Conservation (phyloP, 1,140 invertebrate species). For the Pectinophora gossypiella region DNA sequence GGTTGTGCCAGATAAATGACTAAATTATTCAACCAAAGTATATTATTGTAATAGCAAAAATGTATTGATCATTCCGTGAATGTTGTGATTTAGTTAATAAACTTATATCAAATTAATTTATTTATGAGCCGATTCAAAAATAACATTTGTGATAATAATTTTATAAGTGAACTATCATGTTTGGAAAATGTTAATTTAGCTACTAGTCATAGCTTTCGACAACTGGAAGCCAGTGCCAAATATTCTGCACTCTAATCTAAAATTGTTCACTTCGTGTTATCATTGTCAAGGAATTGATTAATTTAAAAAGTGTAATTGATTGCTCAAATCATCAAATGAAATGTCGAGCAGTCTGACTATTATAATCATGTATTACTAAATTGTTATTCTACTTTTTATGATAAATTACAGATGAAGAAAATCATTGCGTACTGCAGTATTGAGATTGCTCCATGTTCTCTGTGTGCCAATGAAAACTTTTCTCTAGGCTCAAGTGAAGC, state of each 20-base stretch:
- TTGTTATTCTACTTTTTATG: too few species aligned
- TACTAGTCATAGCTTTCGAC: constrained; percentile 44
- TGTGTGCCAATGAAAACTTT: too few species aligned
- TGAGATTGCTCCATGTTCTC: too few species aligned
- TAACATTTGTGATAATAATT: not conserved
- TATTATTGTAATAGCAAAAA: not conserved
- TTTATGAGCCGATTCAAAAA: not conserved
- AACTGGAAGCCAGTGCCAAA: constrained; percentile 48
- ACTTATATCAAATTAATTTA: constrained; percentile 10
- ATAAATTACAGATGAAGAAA: too few species aligned
- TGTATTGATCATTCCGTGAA: constrained; percentile 27
- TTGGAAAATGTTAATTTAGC: constrained; percentile 2
- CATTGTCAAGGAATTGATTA: constrained; percentile 28
- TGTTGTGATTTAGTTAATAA: constrained; percentile 35
- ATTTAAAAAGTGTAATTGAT: constrained; percentile 14
- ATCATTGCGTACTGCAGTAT: too few species aligned
- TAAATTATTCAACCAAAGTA: not conserved
- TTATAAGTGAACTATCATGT: not conserved
- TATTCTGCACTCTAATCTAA: constrained; percentile 40
- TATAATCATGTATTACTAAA: too few species aligned
- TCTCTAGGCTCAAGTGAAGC: too few species aligned
- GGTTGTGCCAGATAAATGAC: constrained; percentile 40
- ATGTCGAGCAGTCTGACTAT: too few species aligned
- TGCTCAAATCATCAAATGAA: constrained; percentile 22
- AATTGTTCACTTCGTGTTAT: constrained; percentile 14